Conservation (phyloP, 2,113 vertebrate genomes). For the Cygnus atratus region DNA sequence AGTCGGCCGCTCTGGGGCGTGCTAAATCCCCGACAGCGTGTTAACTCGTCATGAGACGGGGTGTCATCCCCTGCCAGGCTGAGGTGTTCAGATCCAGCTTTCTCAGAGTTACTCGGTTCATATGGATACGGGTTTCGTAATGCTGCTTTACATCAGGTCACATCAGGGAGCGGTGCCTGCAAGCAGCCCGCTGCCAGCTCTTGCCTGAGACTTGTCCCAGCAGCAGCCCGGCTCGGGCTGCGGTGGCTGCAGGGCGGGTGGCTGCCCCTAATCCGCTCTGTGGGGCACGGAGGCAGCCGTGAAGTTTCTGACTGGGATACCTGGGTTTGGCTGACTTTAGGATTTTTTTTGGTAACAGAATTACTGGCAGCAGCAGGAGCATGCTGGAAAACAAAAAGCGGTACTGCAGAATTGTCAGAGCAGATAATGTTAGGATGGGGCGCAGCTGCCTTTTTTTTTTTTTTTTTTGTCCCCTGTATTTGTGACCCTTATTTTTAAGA, state of each 20-base stretch:
- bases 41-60: background rate
- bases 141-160: background rate
- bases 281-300: background rate
- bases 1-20: background rate
- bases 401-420: background rate
- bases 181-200: fast-evolving
- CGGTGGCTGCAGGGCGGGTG: background rate
- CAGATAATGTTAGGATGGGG: fast-evolving
- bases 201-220: background rate
- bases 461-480: background rate
- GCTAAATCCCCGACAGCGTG: background rate
- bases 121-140: background rate
- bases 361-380: background rate
- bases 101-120: background rate
- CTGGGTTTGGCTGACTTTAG: background rate
- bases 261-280: background rate
- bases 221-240: background rate
- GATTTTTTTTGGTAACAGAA: background rate
- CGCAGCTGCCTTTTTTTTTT: background rate
- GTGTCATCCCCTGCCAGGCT: background rate
- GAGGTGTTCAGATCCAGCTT: background rate
- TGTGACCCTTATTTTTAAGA: background rate
- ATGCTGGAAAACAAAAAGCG: background rate
- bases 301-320: background rate
- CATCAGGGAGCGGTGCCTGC: fast-evolving